phyloP scores from a whole-genome alignment of 2,797 vertebrate genomes.

The Amphiprion clarkii region DNA sequence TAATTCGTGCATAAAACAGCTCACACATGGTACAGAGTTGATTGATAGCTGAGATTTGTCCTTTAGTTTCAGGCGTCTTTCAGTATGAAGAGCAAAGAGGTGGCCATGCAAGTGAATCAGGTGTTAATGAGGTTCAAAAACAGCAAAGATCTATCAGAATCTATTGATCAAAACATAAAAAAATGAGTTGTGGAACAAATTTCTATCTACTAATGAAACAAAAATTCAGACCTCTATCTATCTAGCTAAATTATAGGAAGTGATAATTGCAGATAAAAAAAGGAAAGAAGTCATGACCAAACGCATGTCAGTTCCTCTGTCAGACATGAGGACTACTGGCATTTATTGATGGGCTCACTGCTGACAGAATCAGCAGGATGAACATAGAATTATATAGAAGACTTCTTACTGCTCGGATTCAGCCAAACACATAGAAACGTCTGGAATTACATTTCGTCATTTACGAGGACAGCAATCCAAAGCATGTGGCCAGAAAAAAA shows the following conservation, averaged over 20 bases:
- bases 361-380: conserved; percentile 1
- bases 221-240: not conserved
- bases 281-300: not conserved
- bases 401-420: not conserved
- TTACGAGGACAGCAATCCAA: not conserved
- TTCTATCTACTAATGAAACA: not conserved
- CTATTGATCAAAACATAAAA: conserved; percentile 6
- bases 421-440: not conserved
- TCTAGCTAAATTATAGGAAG: too few species aligned
- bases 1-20: not conserved
- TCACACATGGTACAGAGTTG: not conserved
- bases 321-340: not conserved
- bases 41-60: not conserved
- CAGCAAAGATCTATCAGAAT: not conserved
- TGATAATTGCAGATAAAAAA: not conserved
- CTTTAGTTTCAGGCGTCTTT: not conserved
- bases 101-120: not conserved
- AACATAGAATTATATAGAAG: not conserved
- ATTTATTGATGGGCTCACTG: conserved; percentile 7
- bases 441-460: not conserved
- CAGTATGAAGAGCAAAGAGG: not conserved
- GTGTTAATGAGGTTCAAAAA: not conserved
- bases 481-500: not conserved
- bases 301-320: not conserved
- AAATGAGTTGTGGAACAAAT: not conserved